These are phyloP conservation scores for Anas capensis DNA, from an alignment of 2,797 vertebrate genomes.

Conservation along the genomic window DNA sequence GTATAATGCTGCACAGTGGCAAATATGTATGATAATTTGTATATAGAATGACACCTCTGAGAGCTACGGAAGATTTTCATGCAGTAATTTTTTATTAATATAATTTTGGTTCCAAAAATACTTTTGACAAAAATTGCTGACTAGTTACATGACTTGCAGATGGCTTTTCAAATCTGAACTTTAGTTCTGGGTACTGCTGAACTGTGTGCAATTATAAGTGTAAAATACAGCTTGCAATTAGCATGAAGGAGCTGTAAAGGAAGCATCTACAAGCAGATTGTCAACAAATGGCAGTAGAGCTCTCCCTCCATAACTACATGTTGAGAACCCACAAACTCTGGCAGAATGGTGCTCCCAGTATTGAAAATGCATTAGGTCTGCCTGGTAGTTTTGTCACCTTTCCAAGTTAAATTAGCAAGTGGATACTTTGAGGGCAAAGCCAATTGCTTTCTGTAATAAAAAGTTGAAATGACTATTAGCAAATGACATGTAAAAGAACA, in stretches of 20 bases:
- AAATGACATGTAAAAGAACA: background rate
- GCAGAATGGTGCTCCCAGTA: background rate
- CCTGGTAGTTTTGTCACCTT: background rate
- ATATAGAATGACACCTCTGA: background rate
- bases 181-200: background rate
- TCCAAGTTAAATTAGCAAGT: background rate
- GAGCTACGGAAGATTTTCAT: background rate
- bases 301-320: background rate
- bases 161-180: background rate
- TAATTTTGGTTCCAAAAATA: background rate
- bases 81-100: background rate
- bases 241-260: background rate
- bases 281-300: background rate
- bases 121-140: background rate
- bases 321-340: background rate
- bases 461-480: background rate
- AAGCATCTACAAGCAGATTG: background rate
- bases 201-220: background rate
- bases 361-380: background rate
- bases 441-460: background rate
- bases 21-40: background rate
- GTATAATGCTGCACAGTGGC: background rate
- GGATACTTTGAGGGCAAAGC: background rate
- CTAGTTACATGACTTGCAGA: background rate
- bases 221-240: background rate